Evolutionary conservation across 64 coral and sea anemone species (phyloP), one percentile per base, ranked within the genome.

Genomic region (Pachyseris speciosa): DNA sequence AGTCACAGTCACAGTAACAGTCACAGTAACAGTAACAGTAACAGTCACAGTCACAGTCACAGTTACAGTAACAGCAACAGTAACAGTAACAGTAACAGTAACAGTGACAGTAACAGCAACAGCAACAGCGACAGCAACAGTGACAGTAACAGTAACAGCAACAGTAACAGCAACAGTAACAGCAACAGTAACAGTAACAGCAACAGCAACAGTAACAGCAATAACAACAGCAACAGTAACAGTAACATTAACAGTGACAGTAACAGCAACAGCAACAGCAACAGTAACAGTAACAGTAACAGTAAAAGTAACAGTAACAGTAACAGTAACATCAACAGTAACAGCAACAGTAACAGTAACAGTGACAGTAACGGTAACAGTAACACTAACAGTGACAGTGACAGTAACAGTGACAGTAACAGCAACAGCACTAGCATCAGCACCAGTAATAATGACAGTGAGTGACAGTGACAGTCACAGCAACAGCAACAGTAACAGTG

Each of bases 401-500:
- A 44, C 63, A 83, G 17, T 37, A 83, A 32, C 29, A 75, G 8
- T 65, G 36, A 63, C 86, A 81, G 47, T 60, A 67, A 61, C 78
- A 91, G 33, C 22, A 57, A 38, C 88, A 51, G 64, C 43, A 71
- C 15, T 60, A 80, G 33, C n/a, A n/a, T n/a, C n/a, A n/a, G n/a
- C n/a, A n/a, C n/a, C n/a, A n/a, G n/a, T n/a, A n/a, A n/a, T n/a
- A 42, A 72, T 25, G 26, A 90, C 37, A 36, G n/a, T 36, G 60
- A 83, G 50, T 50, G 25, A 34, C 77, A 91, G 43, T 72, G 57
- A 32, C 89, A 84, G 64, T 44, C 19, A 53, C 60, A 69, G 42
- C 37, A 78, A 83, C 65, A 91, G 59, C 37, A 68, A 55, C 41
- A 91, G 74, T 48, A 29, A 64, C 60, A 85, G 59, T 24, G 37